phyloP scores from a whole-genome alignment of 2,797 vertebrate genomes.

The Bovichtus variegatus region DNA sequence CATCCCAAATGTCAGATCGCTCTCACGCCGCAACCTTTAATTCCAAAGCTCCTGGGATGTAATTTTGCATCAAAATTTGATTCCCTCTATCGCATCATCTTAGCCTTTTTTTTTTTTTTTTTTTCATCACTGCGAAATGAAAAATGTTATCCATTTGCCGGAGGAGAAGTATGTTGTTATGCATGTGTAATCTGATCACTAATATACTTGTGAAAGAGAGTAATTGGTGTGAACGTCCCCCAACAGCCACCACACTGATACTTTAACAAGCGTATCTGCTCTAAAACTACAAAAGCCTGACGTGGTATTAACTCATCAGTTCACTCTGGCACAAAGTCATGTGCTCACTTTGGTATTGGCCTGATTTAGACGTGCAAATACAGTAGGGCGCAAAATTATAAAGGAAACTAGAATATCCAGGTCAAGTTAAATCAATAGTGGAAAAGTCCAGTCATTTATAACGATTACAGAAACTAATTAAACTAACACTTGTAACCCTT shows the following conservation, averaged over 20 bases:
- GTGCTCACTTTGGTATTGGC: neutral
- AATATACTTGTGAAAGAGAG: slow-evolving; percentile 38
- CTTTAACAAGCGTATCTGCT: neutral
- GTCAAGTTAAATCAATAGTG: slow-evolving; percentile 16
- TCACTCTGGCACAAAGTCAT: neutral
- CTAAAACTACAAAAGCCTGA: neutral
- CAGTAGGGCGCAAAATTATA: neutral
- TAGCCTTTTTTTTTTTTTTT: slow-evolving; percentile 38
- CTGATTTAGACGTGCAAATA: neutral
- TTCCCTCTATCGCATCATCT: slow-evolving; percentile 64
- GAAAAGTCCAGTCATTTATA: neutral
- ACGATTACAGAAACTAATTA: neutral
- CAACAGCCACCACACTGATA: neutral
- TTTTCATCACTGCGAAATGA: slow-evolving; percentile 38
- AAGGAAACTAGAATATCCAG: neutral
- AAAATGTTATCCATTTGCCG: slow-evolving; percentile 62
- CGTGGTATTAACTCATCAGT: neutral
- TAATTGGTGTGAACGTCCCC: slow-evolving; percentile 28
- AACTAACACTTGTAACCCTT: neutral
- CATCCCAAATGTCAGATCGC: slow-evolving; percentile 83
- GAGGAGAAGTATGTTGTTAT: slow-evolving; percentile 56
- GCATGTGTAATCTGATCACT: slow-evolving; percentile 57
- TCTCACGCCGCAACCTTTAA: slow-evolving; percentile 76
- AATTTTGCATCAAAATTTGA: slow-evolving; percentile 74
- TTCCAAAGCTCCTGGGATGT: slow-evolving; percentile 67